These are phyloP conservation scores for Reticulitermes speratus DNA, from an alignment of 1,140 invertebrate species.

Conservation along the genomic window DNA sequence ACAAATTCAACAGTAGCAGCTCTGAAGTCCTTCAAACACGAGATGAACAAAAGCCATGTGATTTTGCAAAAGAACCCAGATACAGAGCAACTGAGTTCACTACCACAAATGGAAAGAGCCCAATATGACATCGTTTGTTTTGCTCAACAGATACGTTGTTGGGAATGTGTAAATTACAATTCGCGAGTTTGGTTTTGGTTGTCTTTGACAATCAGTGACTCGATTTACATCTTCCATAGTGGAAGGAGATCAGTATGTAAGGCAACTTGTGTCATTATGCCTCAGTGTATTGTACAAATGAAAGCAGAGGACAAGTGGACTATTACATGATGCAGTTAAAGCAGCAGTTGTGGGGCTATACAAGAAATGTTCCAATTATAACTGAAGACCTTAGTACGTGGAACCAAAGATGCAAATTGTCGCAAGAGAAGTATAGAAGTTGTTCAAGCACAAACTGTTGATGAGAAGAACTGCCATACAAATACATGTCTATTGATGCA, in stretches of 20 bases:
- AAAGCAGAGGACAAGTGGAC: neutral
- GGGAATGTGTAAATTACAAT: neutral
- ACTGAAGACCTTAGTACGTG: neutral
- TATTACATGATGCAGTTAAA: neutral
- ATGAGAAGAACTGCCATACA: no score
- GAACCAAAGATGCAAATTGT: neutral
- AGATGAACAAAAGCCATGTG: neutral
- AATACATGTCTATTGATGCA: no score
- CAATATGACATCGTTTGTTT: neutral
- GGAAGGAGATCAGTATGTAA: neutral
- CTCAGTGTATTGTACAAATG: neutral
- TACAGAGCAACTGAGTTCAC: neutral
- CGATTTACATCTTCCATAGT: neutral
- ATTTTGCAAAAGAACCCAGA: constrained; percentile 13
- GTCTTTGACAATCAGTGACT: neutral
- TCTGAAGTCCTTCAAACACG: neutral
- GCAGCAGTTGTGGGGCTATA: neutral
- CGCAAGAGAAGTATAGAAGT: neutral
- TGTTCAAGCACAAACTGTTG: no score
- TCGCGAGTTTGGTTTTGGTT: neutral
- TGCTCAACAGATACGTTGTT: no score
- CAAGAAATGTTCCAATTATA: neutral
- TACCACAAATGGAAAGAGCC: neutral
- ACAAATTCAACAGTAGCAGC: constrained; percentile 19
- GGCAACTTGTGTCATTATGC: neutral